phyloP scores from a whole-genome alignment of 2,113 vertebrate species.

The Lamprotornis superbus region DNA sequence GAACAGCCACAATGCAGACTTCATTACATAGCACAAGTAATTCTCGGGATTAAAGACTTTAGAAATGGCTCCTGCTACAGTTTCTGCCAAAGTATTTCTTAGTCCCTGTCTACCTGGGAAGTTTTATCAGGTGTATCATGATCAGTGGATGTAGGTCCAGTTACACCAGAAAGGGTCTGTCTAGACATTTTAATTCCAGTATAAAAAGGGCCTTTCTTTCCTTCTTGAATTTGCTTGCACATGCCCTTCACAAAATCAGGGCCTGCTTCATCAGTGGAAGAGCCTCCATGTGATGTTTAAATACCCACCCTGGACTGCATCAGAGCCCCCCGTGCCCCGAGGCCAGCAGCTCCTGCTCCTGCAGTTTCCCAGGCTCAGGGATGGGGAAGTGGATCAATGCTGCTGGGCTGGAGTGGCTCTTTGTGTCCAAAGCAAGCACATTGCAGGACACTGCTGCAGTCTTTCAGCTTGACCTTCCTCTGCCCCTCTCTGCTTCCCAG shows the following conservation, averaged over 20 bases:
- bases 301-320: neutral
- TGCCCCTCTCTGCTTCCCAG: neutral
- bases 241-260: neutral
- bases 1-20: neutral
- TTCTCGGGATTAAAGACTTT: neutral
- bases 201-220: neutral
- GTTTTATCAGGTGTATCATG: slow-evolving; percentile 24
- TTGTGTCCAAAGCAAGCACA: neutral
- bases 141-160: neutral
- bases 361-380: neutral
- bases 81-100: neutral
- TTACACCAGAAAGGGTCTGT: slow-evolving; percentile 31
- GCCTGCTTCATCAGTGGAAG: neutral
- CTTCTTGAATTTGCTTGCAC: neutral
- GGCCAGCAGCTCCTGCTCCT: neutral
- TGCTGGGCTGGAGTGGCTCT: neutral
- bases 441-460: neutral
- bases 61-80: slow-evolving; percentile 32
- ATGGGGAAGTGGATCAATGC: neutral
- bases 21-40: neutral
- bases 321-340: accelerated
- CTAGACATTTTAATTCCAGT: slow-evolving; percentile 30
- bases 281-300: neutral
- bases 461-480: neutral
- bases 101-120: neutral